Conservation (phyloP, 2,888 invertebrate species). For the Papilio gigon region DNA sequence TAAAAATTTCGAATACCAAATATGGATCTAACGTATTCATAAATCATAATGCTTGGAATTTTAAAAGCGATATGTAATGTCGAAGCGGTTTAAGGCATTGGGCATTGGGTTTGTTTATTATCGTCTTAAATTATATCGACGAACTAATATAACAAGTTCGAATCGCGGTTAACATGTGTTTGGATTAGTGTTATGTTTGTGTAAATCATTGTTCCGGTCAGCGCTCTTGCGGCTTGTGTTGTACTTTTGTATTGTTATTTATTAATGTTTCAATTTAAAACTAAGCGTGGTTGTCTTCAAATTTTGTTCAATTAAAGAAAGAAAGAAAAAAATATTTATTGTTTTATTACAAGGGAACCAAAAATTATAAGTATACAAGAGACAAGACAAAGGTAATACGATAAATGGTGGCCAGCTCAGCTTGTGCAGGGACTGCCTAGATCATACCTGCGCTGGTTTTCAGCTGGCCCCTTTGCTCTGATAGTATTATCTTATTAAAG, state of each 20-base stretch:
- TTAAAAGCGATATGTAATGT: conserved; percentile 23
- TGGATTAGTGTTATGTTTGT: conserved; percentile 33
- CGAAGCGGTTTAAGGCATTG: conserved; percentile 23
- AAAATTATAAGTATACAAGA: too few relatives aligned
- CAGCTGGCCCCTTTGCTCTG: too few relatives aligned
- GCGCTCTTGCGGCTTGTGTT: conserved; percentile 8
- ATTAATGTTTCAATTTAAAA: conserved; percentile 35
- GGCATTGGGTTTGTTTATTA: conserved; percentile 40
- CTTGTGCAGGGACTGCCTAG: too few relatives aligned
- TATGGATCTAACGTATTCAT: conserved; percentile 25
- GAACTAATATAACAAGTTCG: conserved; percentile 32
- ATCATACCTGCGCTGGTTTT: too few relatives aligned
- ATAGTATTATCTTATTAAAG: too few relatives aligned
- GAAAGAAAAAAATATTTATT: too few relatives aligned
- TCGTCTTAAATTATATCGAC: conserved; percentile 37
- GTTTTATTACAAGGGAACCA: too few relatives aligned
- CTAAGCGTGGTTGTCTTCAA: background rate
- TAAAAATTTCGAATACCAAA: conserved; percentile 2
- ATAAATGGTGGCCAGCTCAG: too few relatives aligned
- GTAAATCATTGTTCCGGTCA: conserved; percentile 29
- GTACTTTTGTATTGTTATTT: conserved; percentile 40
- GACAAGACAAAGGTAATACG: too few relatives aligned
- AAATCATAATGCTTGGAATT: conserved; percentile 22
- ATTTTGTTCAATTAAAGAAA: background rate
- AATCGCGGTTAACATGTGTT: conserved; percentile 34